Evolutionary conservation across 1,140 invertebrate genomes (phyloP), one percentile per base, ranked within the genome.

Genomic region (Bombus superbus): DNA sequence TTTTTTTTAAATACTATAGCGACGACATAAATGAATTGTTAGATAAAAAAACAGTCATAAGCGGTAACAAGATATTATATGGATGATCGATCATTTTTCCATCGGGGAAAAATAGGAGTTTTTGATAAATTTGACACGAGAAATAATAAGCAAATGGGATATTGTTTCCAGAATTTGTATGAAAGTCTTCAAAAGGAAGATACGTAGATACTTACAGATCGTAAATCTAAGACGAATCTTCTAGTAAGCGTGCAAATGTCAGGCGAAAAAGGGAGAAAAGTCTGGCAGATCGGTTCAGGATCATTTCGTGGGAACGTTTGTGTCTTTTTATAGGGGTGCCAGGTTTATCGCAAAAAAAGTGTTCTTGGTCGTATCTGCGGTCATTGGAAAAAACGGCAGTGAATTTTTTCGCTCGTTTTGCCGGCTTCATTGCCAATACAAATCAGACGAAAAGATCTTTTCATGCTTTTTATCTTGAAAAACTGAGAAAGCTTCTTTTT

Each of bases 281-380:
- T 82, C 44, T 64, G 32, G 66, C 59, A 80, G 72, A 53, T 88
- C 57, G 73, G 44, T 77, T 68, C 13, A 13, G 57, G 47, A 40
- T 47, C 32, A 88, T 85, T 85, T 89, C 35, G 28, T 22, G 74
- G 62, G 40, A n/a, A 74, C 79, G 78, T 81, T 62, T 57, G 32
- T 35, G 35, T n/a, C 59, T 73, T 88, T 89, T 89, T 77, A 78
- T 85, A n/a, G 42, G 28, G 68, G 53, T 25, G 44, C 3, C 42
- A 68, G 78, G 25, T 64, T 85, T 81, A 82, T 88, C 81, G 68
- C 32, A 25, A 44, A 44, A 73, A 64, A 77, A 73, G 73, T 62
- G 57, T 66, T 42, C 71, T 69, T 22, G 42, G 40, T 18, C 47
- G 74, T 66, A 35, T 87, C 44, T 32, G 40, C 10, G 47, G 9